phyloP scores from a whole-genome alignment of 1,140 invertebrate genomes.

The Anastatus disparis region DNA sequence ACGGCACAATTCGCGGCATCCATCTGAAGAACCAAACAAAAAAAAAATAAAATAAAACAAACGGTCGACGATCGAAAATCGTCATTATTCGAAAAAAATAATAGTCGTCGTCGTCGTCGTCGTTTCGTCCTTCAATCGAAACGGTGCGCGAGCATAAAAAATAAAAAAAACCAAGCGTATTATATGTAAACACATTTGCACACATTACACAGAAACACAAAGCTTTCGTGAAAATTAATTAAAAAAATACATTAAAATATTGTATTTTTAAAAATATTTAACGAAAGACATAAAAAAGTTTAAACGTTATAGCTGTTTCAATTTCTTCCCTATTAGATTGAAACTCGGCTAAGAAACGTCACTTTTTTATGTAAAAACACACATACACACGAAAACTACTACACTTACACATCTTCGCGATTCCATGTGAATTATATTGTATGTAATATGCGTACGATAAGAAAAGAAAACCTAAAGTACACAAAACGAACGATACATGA shows the following conservation, averaged over 20 bases:
- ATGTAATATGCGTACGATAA: too few relatives aligned
- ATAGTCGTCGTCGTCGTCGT: conserved; percentile 30
- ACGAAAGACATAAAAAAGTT: conserved; percentile 8
- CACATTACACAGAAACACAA: conserved; percentile 9
- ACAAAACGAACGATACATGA: background rate
- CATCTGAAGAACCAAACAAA: too few relatives aligned
- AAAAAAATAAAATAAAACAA: too few relatives aligned
- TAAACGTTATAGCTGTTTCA: background rate
- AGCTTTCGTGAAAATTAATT: too few relatives aligned
- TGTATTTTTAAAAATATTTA: too few relatives aligned
- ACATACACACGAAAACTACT: background rate
- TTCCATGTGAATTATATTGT: conserved; percentile 28
- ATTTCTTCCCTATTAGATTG: conserved; percentile 35
- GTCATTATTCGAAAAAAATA: conserved; percentile 8
- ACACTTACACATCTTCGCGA: conserved; percentile 11
- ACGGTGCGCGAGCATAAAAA: conserved; percentile 6
- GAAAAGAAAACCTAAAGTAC: background rate
- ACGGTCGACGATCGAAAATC: too few relatives aligned
- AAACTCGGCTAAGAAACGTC: background rate
- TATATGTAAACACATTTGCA: background rate
- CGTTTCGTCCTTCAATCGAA: conserved; percentile 17
- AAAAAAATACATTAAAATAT: too few relatives aligned
- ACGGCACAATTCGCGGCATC: too few relatives aligned
- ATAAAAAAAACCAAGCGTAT: background rate
- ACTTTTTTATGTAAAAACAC: background rate